Evolutionary conservation across 2,888 invertebrate genomes (phyloP).

Genomic region (Yponomeuta malinellus): DNA sequence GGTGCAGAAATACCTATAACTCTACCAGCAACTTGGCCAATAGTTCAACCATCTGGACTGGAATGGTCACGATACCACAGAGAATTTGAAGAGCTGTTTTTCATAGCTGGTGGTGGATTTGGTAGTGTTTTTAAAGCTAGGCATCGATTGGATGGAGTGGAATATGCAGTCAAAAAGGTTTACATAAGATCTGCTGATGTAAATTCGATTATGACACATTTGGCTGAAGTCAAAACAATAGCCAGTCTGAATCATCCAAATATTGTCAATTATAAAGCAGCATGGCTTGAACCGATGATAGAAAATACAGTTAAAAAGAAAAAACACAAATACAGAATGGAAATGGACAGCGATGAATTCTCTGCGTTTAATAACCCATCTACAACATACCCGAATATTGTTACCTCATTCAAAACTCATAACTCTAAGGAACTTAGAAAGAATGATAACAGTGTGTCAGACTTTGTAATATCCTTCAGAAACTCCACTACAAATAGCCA

Average conservation of each 20-base stretch:
- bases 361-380: slow-evolving; percentile 40
- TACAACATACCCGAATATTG: slow-evolving; percentile 53
- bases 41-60: slow-evolving; percentile 62
- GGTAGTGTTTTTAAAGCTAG: slow-evolving; percentile 85
- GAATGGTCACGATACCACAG: slow-evolving; percentile 80
- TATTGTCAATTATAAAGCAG: slow-evolving; percentile 88
- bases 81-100: slow-evolving; percentile 82
- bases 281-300: slow-evolving; percentile 85
- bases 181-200: slow-evolving; percentile 79
- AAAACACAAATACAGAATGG: slow-evolving; percentile 44
- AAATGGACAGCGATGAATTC: slow-evolving; percentile 55
- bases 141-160: slow-evolving; percentile 83
- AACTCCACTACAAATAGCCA: slow-evolving; percentile 44
- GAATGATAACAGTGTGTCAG: slow-evolving; percentile 49
- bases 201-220: slow-evolving; percentile 78
- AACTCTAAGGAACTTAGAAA: slow-evolving; percentile 60
- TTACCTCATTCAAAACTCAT: slow-evolving; percentile 66
- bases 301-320: slow-evolving; percentile 57
- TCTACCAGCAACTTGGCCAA: slow-evolving; percentile 70
- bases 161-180: slow-evolving; percentile 89
- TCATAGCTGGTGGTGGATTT: slow-evolving; percentile 85
- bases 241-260: slow-evolving; percentile 86
- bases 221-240: slow-evolving; percentile 87
- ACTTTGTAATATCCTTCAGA: slow-evolving; percentile 60
- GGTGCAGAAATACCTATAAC: slow-evolving; percentile 69